These are phyloP conservation scores for Operophtera brumata DNA, from an alignment of 2,888 invertebrate species.

Conservation along the genomic window DNA sequence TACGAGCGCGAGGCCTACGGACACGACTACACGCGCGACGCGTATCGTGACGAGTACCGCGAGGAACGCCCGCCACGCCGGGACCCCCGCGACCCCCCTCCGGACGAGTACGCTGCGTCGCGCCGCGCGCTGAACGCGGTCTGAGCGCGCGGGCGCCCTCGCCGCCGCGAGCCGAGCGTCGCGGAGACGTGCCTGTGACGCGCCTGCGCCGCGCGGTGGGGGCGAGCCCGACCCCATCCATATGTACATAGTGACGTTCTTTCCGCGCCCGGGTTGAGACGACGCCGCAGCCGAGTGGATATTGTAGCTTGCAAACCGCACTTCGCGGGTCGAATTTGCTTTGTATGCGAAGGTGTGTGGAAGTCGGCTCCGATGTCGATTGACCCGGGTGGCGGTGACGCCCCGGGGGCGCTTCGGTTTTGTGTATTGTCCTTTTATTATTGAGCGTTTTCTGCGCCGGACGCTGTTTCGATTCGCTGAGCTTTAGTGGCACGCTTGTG, in stretches of 20 bases:
- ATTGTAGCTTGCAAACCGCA: constrained; percentile 24
- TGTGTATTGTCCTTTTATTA: constrained; percentile 36
- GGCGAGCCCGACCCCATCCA: constrained; percentile 9
- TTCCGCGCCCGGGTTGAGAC: constrained; percentile 13
- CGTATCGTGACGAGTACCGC: constrained; percentile 63
- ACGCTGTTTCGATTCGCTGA: constrained; percentile 55
- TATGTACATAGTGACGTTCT: constrained; percentile 18
- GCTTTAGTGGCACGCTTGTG: constrained; percentile 49
- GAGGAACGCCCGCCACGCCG: constrained; percentile 69
- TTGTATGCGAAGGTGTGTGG: constrained; percentile 17
- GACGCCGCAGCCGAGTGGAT: constrained; percentile 21
- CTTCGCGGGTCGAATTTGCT: constrained; percentile 24
- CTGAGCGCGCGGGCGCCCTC: constrained; percentile 55
- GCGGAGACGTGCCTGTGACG: constrained; percentile 28
- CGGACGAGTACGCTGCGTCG: constrained; percentile 82
- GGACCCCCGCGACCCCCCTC: constrained; percentile 54
- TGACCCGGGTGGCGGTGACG: constrained; percentile 23
- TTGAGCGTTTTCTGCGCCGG: constrained; percentile 39
- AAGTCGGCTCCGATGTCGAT: constrained; percentile 18
- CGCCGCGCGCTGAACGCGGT: constrained; percentile 87
- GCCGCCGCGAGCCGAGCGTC: constrained; percentile 23
- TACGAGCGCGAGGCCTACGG: constrained; percentile 56
- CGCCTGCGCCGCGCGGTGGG: constrained; percentile 12
- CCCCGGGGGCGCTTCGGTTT: constrained; percentile 26
- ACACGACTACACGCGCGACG: constrained; percentile 59